Percentiles rank a stretch among this genome's conserved stretches.
phyloP scores from a whole-genome alignment of 2,888 invertebrate species.

The Aelia acuminata region DNA sequence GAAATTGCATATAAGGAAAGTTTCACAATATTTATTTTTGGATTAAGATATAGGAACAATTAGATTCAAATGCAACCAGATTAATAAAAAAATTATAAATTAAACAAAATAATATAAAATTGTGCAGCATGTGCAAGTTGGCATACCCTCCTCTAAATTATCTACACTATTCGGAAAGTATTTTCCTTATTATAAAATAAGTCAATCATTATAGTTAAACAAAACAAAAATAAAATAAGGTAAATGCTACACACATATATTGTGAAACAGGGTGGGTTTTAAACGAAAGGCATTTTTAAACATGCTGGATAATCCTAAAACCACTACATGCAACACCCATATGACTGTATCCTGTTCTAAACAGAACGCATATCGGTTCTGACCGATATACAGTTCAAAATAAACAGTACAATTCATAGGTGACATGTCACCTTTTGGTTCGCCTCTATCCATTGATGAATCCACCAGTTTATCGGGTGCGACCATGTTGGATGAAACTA shows the following conservation, averaged over 20 bases:
- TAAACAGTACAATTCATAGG: constrained; percentile 61
- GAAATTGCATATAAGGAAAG: constrained; percentile 26
- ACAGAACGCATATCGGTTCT: constrained; percentile 24
- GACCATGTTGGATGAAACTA: constrained; percentile 63
- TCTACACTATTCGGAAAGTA: constrained; percentile 32
- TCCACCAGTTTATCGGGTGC: constrained; percentile 64
- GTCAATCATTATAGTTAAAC: constrained; percentile 34
- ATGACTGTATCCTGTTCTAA: constrained; percentile 59
- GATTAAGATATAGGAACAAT: background rate
- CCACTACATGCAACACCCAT: constrained; percentile 64
- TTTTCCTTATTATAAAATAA: background rate
- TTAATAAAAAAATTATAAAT: constrained; percentile 30
- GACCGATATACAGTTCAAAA: constrained; percentile 45
- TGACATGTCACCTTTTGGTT: constrained; percentile 65
- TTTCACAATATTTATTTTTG: constrained; percentile 53
- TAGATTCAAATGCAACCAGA: constrained; percentile 48
- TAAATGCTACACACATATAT: constrained; percentile 58
- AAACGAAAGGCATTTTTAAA: constrained; percentile 32
- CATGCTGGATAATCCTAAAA: constrained; percentile 62
- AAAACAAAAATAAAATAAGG: constrained; percentile 40
- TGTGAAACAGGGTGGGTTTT: constrained; percentile 58
- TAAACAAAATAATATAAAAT: background rate
- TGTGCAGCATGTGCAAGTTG: constrained; percentile 38
- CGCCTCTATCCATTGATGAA: constrained; percentile 63
- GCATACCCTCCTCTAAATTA: constrained; percentile 31